Base-by-base conservation (phyloP, 2,113 vertebrate species). In the Chaetodon auriga region DNA sequence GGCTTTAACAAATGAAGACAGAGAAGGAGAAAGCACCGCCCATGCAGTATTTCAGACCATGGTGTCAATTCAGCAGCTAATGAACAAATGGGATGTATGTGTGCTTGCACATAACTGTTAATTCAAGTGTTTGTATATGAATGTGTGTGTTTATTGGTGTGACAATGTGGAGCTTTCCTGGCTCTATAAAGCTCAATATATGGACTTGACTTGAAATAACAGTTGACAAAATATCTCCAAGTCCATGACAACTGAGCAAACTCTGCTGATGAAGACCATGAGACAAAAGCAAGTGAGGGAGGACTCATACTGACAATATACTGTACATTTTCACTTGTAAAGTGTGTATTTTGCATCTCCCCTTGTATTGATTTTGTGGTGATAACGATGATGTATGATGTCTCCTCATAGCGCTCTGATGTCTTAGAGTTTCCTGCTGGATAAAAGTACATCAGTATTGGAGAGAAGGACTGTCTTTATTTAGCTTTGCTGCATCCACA, bases 1-100 rank as follows among this genome's bases (percentile, higher is more conserved):
- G 49, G 43, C 25, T 66, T 77, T 75, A 78, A 80, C n/a, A 74
- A 87, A 80, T 30, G 54, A 81, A 70, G 57, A 70, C 48, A 10
- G 15, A 5, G 14, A 54, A n/a, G 55, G n/a, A 15, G 57, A 80
- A 77, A 23, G 49, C 72, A 46, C 68, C 70, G 46, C 75, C 55
- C 74, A 70, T 81, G 21, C 61, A 66, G 18, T 43, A 38, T 25
- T 68, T 83, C 65, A 35, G 54, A 68, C 45, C 13, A 51, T 2
- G n/a, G 75, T 77, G 78, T 84, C 13, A 82, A 10, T 19, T 66
- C 13, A 71, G 21, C 45, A 18, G 46, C 79, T 87, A 81, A 85
- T 80, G 48, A 78, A 82, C 71, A 70, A 69, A 72, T 55, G 9
- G 43, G 9, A 57, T 38, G 19, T 63, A 23, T 23, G 16, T 76